Conservation (phyloP, 2,888 invertebrate species). For the Epistrophe grossulariae region DNA sequence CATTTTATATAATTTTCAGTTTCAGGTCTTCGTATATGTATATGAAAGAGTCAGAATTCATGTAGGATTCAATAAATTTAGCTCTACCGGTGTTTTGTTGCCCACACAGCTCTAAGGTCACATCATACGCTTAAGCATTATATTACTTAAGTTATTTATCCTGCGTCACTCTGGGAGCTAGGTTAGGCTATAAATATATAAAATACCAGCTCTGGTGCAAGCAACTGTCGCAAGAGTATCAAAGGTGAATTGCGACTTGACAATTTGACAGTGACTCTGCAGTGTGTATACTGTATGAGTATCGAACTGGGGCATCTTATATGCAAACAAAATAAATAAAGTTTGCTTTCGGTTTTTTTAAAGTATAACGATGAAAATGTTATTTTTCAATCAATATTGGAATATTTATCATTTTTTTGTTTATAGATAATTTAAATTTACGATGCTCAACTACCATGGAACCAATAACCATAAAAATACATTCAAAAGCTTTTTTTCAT, state of each 20-base stretch:
- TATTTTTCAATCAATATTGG: too few relatives aligned
- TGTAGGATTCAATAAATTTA: slow-evolving; percentile 43
- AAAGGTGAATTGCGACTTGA: slow-evolving; percentile 28
- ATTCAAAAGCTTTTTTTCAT: too few relatives aligned
- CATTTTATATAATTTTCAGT: slow-evolving; percentile 41
- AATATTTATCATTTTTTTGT: too few relatives aligned
- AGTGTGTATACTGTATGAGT: background rate
- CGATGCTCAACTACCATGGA: too few relatives aligned
- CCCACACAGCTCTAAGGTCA: slow-evolving; percentile 40
- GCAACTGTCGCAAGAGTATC: slow-evolving; percentile 24
- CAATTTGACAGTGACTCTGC: slow-evolving; percentile 5
- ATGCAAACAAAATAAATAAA: slow-evolving; percentile 4
- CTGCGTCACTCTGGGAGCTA: slow-evolving; percentile 13
- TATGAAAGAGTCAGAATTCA: slow-evolving; percentile 19
- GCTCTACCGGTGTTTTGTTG: slow-evolving; percentile 36
- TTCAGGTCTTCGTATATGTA: background rate
- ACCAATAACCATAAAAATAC: too few relatives aligned
- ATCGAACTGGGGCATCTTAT: background rate
- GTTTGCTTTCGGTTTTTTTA: background rate
- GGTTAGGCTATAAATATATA: slow-evolving; percentile 11
- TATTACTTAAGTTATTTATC: slow-evolving; percentile 29
- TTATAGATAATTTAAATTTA: too few relatives aligned
- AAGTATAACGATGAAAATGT: too few relatives aligned
- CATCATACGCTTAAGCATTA: slow-evolving; percentile 24
- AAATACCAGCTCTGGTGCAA: background rate